Evolutionary conservation across 2,113 vertebrate species (phyloP).

Genomic region (Anolis carolinensis): DNA sequence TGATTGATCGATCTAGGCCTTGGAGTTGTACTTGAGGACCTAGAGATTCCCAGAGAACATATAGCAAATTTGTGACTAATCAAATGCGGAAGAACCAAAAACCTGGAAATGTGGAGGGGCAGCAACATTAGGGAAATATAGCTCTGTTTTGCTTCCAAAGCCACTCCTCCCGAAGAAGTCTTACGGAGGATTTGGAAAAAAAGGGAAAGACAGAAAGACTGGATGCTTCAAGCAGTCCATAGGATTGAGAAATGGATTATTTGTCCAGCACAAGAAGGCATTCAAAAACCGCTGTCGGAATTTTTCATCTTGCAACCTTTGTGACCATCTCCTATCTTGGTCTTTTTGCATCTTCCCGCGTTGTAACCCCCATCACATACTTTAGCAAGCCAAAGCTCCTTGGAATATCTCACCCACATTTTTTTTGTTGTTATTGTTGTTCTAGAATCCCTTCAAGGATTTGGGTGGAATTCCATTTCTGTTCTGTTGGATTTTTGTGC

Average conservation of each 20-base stretch:
- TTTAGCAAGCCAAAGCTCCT: not conserved
- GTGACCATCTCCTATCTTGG: no score
- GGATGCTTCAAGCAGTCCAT: no score
- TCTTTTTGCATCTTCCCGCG: not conserved
- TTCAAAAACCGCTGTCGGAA: not conserved
- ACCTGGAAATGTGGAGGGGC: no score
- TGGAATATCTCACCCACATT: slow-evolving; percentile 19
- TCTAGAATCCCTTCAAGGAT: slow-evolving; percentile 30
- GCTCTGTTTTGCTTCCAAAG: no score
- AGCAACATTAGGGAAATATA: no score
- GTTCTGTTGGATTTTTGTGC: slow-evolving; percentile 36
- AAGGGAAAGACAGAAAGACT: not conserved
- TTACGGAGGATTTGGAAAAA: not conserved
- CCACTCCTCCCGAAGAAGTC: no score
- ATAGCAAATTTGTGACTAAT: no score
- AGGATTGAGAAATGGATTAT: no score
- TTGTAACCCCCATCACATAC: not conserved
- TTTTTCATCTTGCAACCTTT: not conserved
- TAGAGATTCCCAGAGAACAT: no score
- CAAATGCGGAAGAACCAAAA: no score
- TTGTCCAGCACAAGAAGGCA: not conserved
- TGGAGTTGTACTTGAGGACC: no score
- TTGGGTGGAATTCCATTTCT: not conserved
- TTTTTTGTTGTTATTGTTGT: not conserved
- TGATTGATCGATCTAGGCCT: no score